phyloP scores from a whole-genome alignment of 2,888 invertebrate species.

The Ferdinandea cuprea region DNA sequence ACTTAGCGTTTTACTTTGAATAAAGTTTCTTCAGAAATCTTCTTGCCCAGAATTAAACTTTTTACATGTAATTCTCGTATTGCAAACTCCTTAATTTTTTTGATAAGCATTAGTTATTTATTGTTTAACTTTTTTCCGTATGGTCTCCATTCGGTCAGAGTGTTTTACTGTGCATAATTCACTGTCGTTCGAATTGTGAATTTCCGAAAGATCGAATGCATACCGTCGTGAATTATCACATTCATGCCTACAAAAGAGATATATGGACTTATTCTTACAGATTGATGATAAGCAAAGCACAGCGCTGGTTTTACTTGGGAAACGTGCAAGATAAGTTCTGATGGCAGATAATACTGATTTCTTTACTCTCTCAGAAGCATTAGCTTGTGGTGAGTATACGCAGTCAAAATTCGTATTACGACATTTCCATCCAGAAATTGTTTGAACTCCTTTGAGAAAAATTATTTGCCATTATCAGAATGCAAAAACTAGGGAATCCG shows the following conservation, averaged over 20 bases:
- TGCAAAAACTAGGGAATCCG: conserved; percentile 76
- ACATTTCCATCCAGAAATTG: conserved; percentile 45
- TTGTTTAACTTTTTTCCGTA: not conserved
- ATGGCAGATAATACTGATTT: conserved; percentile 77
- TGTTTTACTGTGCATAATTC: not conserved
- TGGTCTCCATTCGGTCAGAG: not conserved
- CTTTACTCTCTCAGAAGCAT: conserved; percentile 78
- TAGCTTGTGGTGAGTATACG: conserved; percentile 78
- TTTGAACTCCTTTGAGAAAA: conserved; percentile 52
- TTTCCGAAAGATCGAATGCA: not conserved
- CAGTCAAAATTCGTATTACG: conserved; percentile 43
- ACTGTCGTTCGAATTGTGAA: not conserved
- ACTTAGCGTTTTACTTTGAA: conserved; percentile 2
- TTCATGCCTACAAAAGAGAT: not conserved
- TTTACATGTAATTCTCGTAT: not conserved
- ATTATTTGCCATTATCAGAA: conserved; percentile 76
- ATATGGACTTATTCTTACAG: not conserved
- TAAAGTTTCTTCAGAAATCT: conserved; percentile 1
- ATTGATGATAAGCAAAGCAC: not conserved
- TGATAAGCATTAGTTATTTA: not conserved
- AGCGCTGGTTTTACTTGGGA: not conserved
- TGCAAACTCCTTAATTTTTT: not conserved
- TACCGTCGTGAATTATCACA: not conserved
- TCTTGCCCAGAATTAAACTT: not conserved
- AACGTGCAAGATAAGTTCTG: conserved; percentile 5